Evolutionary conservation across 1,140 invertebrate species (phyloP), one percentile per base, ranked within the genome.

Genomic region (Drosophila persimilis): DNA sequence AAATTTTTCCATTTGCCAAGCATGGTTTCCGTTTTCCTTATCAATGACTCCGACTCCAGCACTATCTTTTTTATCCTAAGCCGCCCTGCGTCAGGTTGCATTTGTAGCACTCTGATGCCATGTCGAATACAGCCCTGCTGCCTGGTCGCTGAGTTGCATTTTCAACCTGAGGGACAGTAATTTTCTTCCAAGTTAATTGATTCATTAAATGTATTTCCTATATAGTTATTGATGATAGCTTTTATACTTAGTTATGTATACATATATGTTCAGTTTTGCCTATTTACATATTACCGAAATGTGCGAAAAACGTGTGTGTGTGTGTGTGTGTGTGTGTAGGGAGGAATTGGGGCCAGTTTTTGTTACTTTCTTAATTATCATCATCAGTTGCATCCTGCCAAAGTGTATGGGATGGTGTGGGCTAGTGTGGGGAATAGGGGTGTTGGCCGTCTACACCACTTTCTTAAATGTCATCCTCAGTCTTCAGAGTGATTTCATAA

Each of bases 401-500:
- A 46, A n/a, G 6, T 31, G 7, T 8, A 0, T 31, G 29, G 6
- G 29, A 8, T 24, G 3, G 29, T 1, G 17, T 17, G 24, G 24
- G 4, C 0, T 26, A 5, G 29, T 31, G 24, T 26, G 5, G 29
- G 2, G 15, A 29, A 9, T 22, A 8, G 1, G 45, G 24, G 26
- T 13, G 45, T 63, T 31, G 44, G 8, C 29, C 29, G 8, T 31
- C 31, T 39, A 39, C 35, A 11, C 11, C 35, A 39, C 35, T 4
- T 13, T 13, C 50, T 88, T 67, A 86, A 52, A 83, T 88, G 43
- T 39, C 11, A 39, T 78, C 78, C 60, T 88, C 81, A 77, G 77
- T 83, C 84, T 86, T 85, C 72, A 86, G 41, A 53, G 84, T 86
- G 65, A 86, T 88, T 64, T 88, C 83, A 56, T 88, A 88, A 59